A percentile compares a stretch with the other conserved stretches of the same genome.
These are phyloP conservation scores for Pyrrhia umbra DNA, from an alignment of 2,888 invertebrate species.

Conservation along the genomic window DNA sequence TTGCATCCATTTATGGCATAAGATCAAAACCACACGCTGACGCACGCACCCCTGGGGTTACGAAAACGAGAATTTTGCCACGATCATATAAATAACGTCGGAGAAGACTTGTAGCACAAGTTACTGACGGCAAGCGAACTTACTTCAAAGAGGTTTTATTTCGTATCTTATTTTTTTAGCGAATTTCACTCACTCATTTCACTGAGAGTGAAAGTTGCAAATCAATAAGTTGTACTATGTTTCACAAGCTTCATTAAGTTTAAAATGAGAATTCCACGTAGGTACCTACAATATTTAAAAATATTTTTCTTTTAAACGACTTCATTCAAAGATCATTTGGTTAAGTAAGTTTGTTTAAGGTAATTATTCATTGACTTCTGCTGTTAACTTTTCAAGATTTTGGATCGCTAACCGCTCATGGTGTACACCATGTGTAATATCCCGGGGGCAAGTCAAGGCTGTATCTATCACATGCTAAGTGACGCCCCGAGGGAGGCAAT, in stretches of 20 bases:
- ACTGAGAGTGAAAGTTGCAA: too few species aligned
- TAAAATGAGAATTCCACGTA: too few species aligned
- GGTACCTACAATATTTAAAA: too few species aligned
- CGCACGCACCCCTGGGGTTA: conserved; percentile 40
- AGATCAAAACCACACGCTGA: conserved; percentile 53
- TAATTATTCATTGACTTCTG: too few species aligned
- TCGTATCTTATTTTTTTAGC: too few species aligned
- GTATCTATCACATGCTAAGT: conserved; percentile 59
- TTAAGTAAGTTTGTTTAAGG: too few species aligned
- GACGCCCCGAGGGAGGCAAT: conserved; percentile 42
- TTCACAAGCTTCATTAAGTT: too few species aligned
- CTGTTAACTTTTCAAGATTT: not conserved
- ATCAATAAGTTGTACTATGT: too few species aligned
- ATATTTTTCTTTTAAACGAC: too few species aligned
- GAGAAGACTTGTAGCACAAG: conserved; percentile 10
- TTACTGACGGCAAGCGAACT: not conserved
- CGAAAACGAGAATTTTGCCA: conserved; percentile 48
- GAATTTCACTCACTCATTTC: too few species aligned
- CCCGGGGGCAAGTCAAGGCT: conserved; percentile 44
- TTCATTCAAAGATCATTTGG: too few species aligned
- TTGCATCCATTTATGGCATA: conserved; percentile 42
- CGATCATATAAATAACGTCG: conserved; percentile 61
- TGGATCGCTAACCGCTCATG: conserved; percentile 16
- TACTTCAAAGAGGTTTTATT: not conserved
- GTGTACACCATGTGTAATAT: conserved; percentile 4